These are phyloP conservation scores for Drosophila yakuba DNA, from an alignment of 1,140 invertebrate species.

Conservation along the genomic window DNA sequence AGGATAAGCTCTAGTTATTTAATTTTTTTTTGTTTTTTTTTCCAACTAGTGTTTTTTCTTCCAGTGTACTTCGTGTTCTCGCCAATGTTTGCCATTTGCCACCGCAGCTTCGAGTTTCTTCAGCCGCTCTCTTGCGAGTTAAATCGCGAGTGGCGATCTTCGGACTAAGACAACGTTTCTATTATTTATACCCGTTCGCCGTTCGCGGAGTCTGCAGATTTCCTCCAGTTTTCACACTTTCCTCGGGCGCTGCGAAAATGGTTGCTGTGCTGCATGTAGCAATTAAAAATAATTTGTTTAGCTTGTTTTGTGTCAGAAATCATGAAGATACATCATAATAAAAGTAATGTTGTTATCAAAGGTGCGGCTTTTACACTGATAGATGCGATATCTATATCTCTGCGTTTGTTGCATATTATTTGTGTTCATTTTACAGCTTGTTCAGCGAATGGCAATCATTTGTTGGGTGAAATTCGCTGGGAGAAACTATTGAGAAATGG, in stretches of 20 bases:
- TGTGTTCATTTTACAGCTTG: constrained; percentile 25
- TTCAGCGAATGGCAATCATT: constrained; percentile 37
- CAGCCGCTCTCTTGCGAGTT: constrained; percentile 19
- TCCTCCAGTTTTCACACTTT: constrained; percentile 78
- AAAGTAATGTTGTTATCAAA: constrained; percentile 66
- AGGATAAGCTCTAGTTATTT: too few relatives aligned
- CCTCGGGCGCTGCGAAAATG: constrained; percentile 43
- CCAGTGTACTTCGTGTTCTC: constrained; percentile 39
- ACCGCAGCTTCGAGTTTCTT: constrained; percentile 8
- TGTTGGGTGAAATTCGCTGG: constrained; percentile 17
- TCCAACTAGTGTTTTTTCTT: neutral
- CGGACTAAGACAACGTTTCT: constrained; percentile 64
- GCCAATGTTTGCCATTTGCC: constrained; percentile 65
- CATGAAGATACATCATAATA: constrained; percentile 71
- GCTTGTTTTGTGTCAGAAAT: constrained; percentile 76
- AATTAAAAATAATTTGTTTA: constrained; percentile 82
- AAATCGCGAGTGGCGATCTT: constrained; percentile 61
- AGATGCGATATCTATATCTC: constrained; percentile 36
- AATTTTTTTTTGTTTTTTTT: too few relatives aligned
- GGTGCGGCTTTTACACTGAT: constrained; percentile 32
- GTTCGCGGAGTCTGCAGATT: constrained; percentile 24
- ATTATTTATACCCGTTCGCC: constrained; percentile 69
- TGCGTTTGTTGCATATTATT: neutral
- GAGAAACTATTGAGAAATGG: constrained; percentile 27
- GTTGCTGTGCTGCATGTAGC: constrained; percentile 54